Percentiles rank a stretch among this genome's conserved stretches.
Conservation (phyloP, 2,797 vertebrate species). For the Lacerta agilis region DNA sequence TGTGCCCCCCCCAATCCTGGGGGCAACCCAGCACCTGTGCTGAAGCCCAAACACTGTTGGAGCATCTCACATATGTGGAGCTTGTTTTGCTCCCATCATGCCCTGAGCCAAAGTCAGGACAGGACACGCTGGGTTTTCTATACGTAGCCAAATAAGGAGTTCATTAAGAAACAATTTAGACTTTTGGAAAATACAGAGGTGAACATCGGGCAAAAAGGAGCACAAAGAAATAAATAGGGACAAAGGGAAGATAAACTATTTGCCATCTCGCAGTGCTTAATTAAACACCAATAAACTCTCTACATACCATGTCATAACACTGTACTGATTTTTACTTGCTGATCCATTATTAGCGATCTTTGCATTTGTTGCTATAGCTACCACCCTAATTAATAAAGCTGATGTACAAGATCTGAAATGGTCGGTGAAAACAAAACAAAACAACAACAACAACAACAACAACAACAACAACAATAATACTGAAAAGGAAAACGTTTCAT, state of each 20-base stretch:
- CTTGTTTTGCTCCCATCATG: too few relatives aligned
- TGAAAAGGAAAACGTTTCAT: not conserved
- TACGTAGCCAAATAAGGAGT: not conserved
- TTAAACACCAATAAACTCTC: conserved; percentile 35
- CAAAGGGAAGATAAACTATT: not conserved
- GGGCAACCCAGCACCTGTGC: too few relatives aligned
- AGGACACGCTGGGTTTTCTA: not conserved
- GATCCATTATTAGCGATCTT: conserved; percentile 25
- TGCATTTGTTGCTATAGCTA: conserved; percentile 48
- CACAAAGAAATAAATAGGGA: not conserved
- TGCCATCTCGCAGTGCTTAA: conserved; percentile 39
- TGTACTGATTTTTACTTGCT: conserved; percentile 27
- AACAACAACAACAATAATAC: not conserved
- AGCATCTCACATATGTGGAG: too few relatives aligned
- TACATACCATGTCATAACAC: not conserved
- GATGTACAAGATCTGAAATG: conserved; percentile 8
- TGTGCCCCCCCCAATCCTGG: too few relatives aligned
- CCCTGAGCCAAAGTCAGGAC: too few relatives aligned
- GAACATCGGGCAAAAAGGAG: not conserved
- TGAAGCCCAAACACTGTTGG: too few relatives aligned
- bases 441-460: not conserved
- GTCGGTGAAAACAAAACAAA: not conserved
- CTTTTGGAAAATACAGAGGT: conserved; percentile 10
- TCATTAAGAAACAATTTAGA: not conserved
- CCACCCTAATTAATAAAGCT: conserved; percentile 25